These are phyloP conservation scores for Pterostichus niger DNA, from an alignment of 2,888 invertebrate species.

Conservation along the genomic window DNA sequence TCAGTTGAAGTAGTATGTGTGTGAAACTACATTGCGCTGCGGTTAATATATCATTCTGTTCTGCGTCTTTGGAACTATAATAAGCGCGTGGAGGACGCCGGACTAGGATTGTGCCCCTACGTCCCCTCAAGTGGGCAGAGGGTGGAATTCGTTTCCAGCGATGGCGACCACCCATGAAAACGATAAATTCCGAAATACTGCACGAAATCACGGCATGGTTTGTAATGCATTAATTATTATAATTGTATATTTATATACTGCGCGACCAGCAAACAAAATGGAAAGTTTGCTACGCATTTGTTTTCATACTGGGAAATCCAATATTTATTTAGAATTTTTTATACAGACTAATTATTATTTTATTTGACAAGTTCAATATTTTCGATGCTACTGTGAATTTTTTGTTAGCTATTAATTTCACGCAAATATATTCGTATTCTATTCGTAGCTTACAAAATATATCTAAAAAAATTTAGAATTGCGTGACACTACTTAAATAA, in stretches of 20 bases:
- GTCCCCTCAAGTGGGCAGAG: not conserved
- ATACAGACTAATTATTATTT: not conserved
- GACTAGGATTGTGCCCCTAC: not conserved
- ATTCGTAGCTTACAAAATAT: too few species aligned
- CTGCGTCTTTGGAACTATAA: conserved; percentile 49
- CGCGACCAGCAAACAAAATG: conserved; percentile 17
- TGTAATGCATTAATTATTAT: conserved; percentile 64
- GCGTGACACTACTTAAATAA: too few species aligned
- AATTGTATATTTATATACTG: conserved; percentile 44
- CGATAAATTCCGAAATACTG: conserved; percentile 63
- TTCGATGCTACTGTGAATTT: not conserved
- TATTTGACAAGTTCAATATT: not conserved
- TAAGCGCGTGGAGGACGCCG: not conserved
- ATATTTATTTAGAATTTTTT: not conserved
- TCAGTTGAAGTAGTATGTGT: conserved; percentile 15
- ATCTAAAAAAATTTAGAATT: too few species aligned
- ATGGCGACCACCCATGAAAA: conserved; percentile 56
- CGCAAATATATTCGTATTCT: too few species aligned
- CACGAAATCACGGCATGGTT: conserved; percentile 63
- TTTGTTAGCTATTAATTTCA: too few species aligned
- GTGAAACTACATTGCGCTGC: conserved; percentile 15
- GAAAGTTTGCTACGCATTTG: conserved; percentile 10
- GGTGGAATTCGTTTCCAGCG: conserved; percentile 28
- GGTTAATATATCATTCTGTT: conserved; percentile 38
- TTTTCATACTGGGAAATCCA: not conserved